Base-by-base conservation (phyloP, 2,113 vertebrate species). In the Rutilus rutilus region DNA sequence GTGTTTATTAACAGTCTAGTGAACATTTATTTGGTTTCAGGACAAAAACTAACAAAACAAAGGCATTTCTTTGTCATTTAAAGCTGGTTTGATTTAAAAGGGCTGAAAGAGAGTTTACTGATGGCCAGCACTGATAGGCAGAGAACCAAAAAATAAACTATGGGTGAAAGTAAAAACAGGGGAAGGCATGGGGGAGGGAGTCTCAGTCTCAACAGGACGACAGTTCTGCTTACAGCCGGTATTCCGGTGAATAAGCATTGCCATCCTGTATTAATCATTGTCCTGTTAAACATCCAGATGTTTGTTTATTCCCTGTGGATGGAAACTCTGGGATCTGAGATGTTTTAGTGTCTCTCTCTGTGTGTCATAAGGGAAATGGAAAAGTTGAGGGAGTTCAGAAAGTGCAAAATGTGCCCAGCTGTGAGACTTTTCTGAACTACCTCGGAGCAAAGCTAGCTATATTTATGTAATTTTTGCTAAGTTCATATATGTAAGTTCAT, bases 211-310 rank as follows among this genome's bases (percentile, higher is more conserved):
- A 62, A 14, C 60, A 23, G 82, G 74, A 59, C 36, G 17, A n/a
- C 39, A 69, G n/a, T 36, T 60, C 47, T 54, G 65, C 76, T 54
- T 30, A 64, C 36, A 25, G 33, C n/a, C 21, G 19, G 54, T 45
- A 45, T 77, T 71, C 50, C 59, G 36, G 42, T 74, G 78, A 89
- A 69, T 86, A 81, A 75, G 76, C 84, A 86, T 45, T 79, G 78
- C 47, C 60, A 47, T 87, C 77, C 84, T 81, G 69, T 86, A 54
- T 86, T 89, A 86, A 84, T 81, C 54, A 42, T 75, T 65, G 36
- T 17, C 19, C 23, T 86, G 54, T 42, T 83, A 78, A 71, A 65
- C 54, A 84, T 67, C n/a, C 33, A 79, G 27, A 80, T 36, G 8
- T 77, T 76, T 82, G 23, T 83, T 76, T 76, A 36, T 59, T 87